A percentile compares a stretch with the other conserved stretches of the same genome.
These are phyloP conservation scores for Hyaena hyaena DNA, from an alignment of 2,113 vertebrate species.

Conservation along the genomic window DNA sequence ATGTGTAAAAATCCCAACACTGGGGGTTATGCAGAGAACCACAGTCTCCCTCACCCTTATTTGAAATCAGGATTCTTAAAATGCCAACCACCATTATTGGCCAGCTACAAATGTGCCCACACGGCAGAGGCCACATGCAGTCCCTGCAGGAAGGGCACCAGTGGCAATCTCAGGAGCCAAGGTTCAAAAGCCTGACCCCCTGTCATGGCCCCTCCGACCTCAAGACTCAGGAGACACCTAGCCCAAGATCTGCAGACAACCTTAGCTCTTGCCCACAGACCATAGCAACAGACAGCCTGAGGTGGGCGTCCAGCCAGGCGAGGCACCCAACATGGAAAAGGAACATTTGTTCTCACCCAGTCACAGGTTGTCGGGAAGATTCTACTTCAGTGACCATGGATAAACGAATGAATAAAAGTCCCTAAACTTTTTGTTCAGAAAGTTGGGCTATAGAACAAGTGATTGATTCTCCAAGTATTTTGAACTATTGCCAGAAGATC, in stretches of 20 bases:
- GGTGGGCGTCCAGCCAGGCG: not conserved
- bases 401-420: not conserved
- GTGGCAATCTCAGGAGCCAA: not conserved
- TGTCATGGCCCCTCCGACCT: not conserved
- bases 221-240: not conserved
- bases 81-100: not conserved
- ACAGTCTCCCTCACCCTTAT: not conserved
- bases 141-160: not conserved
- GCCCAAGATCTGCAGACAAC: not conserved
- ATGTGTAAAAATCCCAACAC: not conserved
- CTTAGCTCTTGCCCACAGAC: not conserved
- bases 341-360: not conserved
- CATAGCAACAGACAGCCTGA: not conserved
- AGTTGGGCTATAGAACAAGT: not conserved
- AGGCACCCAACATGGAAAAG: not conserved
- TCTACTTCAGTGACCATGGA: not conserved
- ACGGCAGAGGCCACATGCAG: fast-evolving
- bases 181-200: not conserved
- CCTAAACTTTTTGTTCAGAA: constrained; percentile 22
- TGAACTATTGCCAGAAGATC: not conserved
- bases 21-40: not conserved
- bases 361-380: not conserved
- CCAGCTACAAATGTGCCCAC: not conserved
- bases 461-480: not conserved
- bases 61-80: not conserved